Percentiles rank a stretch among this genome's conserved stretches.
phyloP scores from a whole-genome alignment of 2,888 invertebrate genomes.

The Lucinisca nassula region DNA sequence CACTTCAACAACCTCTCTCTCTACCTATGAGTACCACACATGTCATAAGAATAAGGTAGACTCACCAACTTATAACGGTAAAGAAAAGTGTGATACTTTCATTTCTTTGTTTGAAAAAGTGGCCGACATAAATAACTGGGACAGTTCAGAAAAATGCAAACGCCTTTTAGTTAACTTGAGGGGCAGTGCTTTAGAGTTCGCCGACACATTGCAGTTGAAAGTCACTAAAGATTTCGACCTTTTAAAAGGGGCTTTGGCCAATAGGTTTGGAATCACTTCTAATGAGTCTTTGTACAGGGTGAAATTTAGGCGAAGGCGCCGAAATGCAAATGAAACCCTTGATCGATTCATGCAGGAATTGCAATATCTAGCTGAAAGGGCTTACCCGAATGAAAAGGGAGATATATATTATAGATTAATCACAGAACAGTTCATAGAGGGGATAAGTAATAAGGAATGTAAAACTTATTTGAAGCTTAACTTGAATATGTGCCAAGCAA shows the following conservation, averaged over 20 bases:
- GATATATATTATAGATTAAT: not conserved
- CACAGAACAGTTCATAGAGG: not conserved
- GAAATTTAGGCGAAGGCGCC: not conserved
- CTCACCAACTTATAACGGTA: too few species aligned
- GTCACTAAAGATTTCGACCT: not conserved
- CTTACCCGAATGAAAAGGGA: not conserved
- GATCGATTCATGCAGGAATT: not conserved
- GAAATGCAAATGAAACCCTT: not conserved
- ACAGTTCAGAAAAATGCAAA: too few species aligned
- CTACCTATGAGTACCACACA: too few species aligned
- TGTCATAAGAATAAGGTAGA: too few species aligned
- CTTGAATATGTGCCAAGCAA: not conserved
- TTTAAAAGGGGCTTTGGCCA: not conserved
- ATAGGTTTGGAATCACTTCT: not conserved
- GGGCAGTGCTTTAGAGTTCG: too few species aligned
- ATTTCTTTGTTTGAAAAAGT: too few species aligned
- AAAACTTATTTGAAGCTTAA: not conserved
- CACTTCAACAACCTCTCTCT: too few species aligned
- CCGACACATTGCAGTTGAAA: not conserved
- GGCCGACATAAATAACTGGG: too few species aligned
- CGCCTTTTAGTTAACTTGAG: too few species aligned
- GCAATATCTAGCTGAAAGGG: not conserved
- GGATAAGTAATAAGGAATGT: not conserved
- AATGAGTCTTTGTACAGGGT: slow-evolving; percentile 1
- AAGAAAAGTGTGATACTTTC: too few species aligned